These are phyloP conservation scores for Nerophis ophidion DNA, from an alignment of 2,113 vertebrate species.

Conservation along the genomic window DNA sequence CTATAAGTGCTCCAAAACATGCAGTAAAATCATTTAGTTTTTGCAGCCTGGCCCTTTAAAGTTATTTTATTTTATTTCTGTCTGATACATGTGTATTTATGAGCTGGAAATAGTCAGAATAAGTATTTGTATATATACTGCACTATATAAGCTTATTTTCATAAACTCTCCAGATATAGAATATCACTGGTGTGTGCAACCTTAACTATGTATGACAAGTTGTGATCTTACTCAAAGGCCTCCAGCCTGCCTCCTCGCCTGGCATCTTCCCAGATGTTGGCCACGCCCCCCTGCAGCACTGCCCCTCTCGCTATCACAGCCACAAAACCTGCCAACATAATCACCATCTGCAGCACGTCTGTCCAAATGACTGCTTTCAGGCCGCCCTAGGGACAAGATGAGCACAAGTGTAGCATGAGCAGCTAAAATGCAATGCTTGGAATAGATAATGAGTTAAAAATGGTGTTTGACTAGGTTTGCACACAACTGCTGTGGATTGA, in stretches of 20 bases:
- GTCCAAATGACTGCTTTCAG: conserved; percentile 80
- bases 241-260: conserved; percentile 61
- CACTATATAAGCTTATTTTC: too few species aligned
- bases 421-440: background rate
- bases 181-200: too few species aligned
- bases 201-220: background rate
- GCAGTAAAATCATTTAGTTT: too few species aligned
- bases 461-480: background rate
- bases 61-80: too few species aligned
- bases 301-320: conserved; percentile 71
- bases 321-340: conserved; percentile 75
- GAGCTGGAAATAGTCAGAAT: too few species aligned
- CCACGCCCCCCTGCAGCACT: conserved; percentile 65
- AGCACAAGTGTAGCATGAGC: background rate
- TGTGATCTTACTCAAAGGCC: conserved; percentile 64
- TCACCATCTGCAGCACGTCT: conserved; percentile 75
- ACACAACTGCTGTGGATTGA: background rate
- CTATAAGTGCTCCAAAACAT: too few species aligned
- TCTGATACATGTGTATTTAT: too few species aligned
- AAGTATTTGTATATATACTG: too few species aligned
- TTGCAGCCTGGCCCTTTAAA: too few species aligned
- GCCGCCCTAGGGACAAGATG: conserved; percentile 62
- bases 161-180: too few species aligned
- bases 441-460: background rate
- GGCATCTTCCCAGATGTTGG: conserved; percentile 67